Base-by-base conservation (phyloP, 1,140 invertebrate species). In the Caenorhabditis remanei region DNA sequence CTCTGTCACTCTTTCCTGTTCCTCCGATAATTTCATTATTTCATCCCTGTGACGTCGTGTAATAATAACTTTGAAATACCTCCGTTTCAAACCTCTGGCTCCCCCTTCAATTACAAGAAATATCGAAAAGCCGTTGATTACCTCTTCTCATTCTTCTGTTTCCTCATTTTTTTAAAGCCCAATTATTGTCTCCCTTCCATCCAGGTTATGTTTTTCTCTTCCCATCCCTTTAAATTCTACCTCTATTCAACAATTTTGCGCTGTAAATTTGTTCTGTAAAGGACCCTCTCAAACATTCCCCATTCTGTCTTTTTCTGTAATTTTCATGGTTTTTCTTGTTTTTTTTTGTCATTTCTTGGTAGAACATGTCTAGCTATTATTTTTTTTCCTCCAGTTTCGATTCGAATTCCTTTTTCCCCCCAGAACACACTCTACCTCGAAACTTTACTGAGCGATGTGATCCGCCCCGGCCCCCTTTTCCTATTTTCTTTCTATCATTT, bases 401-500 rank as follows among this genome's bases (percentile, higher is more conserved):
- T 79, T 79, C 71, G 67, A n/a, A 71, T 9, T 32, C 24, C 63
- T 53, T n/a, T 58, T 58, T n/a, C 56, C 56, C 71, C 71, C n/a
- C 46, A 13, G 50, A 79, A 21, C 43, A 9, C 53, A 79, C 50
- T 79, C 71, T 79, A 79, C 71, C 71, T 79, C 71, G 46, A 79
- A 79, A 79, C 46, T 79, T 79, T 79, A 79, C 71, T 79, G 71
- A 79, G 41, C 43, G 71, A 79, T 79, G 71, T 79, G 71, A 79
- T 40, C 9, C 21, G 3, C 32, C 71, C 46, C 71, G 1, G 3
- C n/a, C 46, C 71, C 40, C 11, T 53, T 14, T 50, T 14, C n/a
- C 71, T 48, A 19, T 79, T 53, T 41, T 21, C 24, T 50, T 79
- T 43, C 32, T 32, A 32, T 32, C 32, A 32, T 32, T 79, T 24